These are phyloP conservation scores for Neotoxoptera formosana DNA, from an alignment of 1,140 invertebrate genomes.

Conservation along the genomic window DNA sequence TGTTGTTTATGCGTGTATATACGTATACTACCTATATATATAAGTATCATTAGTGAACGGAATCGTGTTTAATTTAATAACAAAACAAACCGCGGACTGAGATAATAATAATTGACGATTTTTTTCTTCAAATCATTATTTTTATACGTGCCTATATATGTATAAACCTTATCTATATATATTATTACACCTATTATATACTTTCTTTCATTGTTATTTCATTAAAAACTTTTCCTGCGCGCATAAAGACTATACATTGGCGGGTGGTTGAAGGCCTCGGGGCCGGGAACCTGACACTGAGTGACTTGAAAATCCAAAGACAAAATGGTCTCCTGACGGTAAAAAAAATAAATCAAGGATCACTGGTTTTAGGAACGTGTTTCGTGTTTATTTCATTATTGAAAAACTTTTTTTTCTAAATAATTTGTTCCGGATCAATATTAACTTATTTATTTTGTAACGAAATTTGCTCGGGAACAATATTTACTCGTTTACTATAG, in stretches of 20 bases:
- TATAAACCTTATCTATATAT: background rate
- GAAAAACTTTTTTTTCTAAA: background rate
- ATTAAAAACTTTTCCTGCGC: conserved; percentile 14
- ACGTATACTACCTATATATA: too few species aligned
- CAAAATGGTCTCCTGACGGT: background rate
- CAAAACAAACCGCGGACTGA: background rate
- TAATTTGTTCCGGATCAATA: conserved; percentile 9
- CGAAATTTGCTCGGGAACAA: background rate
- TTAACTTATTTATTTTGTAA: background rate
- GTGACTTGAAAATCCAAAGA: conserved; percentile 8
- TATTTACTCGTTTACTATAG: background rate
- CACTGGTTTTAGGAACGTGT: background rate
- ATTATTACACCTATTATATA: background rate
- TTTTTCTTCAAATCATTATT: background rate
- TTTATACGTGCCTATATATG: background rate
- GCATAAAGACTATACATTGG: background rate
- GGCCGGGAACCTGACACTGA: background rate
- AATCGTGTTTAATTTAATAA: background rate
- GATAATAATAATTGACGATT: background rate
- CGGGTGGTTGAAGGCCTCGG: background rate
- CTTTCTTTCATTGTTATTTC: conserved; percentile 14
- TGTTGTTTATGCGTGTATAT: background rate
- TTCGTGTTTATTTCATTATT: background rate
- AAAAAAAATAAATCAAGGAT: background rate
- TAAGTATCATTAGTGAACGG: background rate